These are phyloP conservation scores for Busseola fusca DNA, from an alignment of 2,888 invertebrate genomes.

Conservation along the genomic window DNA sequence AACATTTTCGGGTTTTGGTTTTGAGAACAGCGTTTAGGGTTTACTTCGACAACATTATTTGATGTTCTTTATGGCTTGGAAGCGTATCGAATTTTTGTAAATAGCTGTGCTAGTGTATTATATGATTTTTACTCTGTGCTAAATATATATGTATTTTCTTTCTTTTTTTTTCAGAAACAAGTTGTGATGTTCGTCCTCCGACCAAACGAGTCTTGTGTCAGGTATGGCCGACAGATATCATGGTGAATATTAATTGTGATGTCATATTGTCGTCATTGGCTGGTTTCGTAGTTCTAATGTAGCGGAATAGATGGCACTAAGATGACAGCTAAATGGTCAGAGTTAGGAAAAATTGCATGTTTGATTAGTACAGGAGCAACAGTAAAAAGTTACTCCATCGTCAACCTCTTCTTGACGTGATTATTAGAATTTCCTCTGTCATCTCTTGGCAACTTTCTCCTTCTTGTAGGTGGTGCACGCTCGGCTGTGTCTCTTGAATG, in stretches of 20 bases:
- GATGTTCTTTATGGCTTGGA: background rate
- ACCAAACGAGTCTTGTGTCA: background rate
- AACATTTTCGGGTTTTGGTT: background rate
- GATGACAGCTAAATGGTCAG: background rate
- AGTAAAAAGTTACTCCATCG: slow-evolving; percentile 15
- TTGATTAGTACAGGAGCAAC: background rate
- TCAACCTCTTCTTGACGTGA: slow-evolving; percentile 69
- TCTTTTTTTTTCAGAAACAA: background rate
- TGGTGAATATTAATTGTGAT: background rate
- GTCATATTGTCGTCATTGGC: background rate
- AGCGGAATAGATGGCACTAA: background rate
- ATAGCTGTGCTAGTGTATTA: background rate
- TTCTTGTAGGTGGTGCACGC: slow-evolving; percentile 60
- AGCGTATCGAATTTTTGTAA: background rate
- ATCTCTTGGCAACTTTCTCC: slow-evolving; percentile 60
- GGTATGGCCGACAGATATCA: background rate
- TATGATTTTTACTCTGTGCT: background rate
- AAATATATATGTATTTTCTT: too few species aligned
- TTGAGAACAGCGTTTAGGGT: background rate
- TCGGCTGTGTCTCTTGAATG: slow-evolving; percentile 51
- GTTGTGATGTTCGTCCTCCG: background rate
- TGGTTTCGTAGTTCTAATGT: background rate
- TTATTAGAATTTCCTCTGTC: slow-evolving; percentile 10
- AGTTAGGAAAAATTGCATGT: background rate
- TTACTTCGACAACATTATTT: background rate